Evolutionary conservation across 2,888 invertebrate genomes (phyloP).

Genomic region (Ectemnius continuus): DNA sequence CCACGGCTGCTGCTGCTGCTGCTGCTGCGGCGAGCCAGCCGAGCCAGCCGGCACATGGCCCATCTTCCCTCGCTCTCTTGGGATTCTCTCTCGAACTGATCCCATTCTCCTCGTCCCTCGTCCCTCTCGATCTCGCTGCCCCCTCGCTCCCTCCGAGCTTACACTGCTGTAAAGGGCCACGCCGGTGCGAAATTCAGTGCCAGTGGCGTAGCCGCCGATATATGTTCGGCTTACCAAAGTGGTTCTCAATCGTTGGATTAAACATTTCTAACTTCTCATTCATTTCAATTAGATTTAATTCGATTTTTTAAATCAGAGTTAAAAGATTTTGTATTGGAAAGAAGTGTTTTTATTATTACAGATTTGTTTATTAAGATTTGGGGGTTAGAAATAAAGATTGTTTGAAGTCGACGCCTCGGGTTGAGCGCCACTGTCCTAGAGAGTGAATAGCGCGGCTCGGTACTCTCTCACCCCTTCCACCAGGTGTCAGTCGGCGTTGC

Average conservation of each 20-base stretch:
- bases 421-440: conserved; percentile 31
- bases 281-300: no score
- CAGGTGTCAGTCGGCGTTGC: conserved; percentile 51
- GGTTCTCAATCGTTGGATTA: no score
- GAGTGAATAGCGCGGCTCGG: not conserved
- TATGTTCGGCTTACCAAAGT: conserved; percentile 25
- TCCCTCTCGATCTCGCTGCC: conserved; percentile 6
- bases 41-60: conserved; percentile 58
- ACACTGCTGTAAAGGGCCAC: conserved; percentile 11
- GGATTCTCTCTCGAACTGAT: conserved; percentile 13
- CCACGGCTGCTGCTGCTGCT: conserved; percentile 29
- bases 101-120: conserved; percentile 14
- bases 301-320: no score
- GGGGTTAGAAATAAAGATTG: no score
- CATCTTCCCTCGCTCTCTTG: conserved; percentile 26
- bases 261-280: no score
- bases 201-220: conserved; percentile 58
- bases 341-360: no score
- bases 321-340: no score
- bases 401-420: no score
- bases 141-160: not conserved
- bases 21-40: conserved; percentile 47
- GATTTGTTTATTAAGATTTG: no score
- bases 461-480: conserved; percentile 43
- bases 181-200: conserved; percentile 61